These are phyloP conservation scores for Drosophila auraria DNA, from an alignment of 1,140 invertebrate species.

Conservation along the genomic window DNA sequence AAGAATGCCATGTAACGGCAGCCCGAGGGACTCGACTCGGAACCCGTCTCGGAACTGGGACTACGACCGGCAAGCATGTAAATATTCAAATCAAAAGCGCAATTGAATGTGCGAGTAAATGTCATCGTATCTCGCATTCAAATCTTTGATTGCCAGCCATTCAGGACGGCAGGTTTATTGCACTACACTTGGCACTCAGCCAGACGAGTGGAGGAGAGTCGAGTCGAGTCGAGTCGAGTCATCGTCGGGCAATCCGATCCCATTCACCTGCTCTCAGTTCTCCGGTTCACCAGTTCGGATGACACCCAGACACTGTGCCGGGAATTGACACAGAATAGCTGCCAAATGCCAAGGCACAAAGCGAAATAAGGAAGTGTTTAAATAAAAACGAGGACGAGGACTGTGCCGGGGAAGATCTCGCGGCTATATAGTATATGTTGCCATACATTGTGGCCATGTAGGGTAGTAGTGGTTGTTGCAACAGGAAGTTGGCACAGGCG, in stretches of 20 bases:
- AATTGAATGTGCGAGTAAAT: conserved; percentile 82
- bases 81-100: conserved; percentile 83
- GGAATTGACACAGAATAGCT: conserved; percentile 82
- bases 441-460: conserved; percentile 46
- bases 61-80: conserved; percentile 62
- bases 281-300: conserved; percentile 49
- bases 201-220: conserved; percentile 25
- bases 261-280: conserved; percentile 63
- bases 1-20: conserved; percentile 40
- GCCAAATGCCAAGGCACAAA: conserved; percentile 76
- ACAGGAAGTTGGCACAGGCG: conserved; percentile 70
- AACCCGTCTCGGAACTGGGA: conserved; percentile 32
- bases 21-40: conserved; percentile 21
- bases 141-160: conserved; percentile 84
- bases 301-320: conserved; percentile 73
- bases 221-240: neutral
- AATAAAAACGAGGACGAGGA: conserved; percentile 40
- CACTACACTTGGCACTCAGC: conserved; percentile 81
- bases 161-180: conserved; percentile 78
- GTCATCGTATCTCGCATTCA: conserved; percentile 84
- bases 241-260: conserved; percentile 3
- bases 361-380: conserved; percentile 81
- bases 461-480: conserved; percentile 73
- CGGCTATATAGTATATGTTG: neutral
- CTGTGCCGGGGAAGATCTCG: conserved; percentile 29